A percentile compares a stretch with the other conserved stretches of the same genome.
Conservation (phyloP, 2,113 vertebrate species). For the Labrus mixtus region DNA sequence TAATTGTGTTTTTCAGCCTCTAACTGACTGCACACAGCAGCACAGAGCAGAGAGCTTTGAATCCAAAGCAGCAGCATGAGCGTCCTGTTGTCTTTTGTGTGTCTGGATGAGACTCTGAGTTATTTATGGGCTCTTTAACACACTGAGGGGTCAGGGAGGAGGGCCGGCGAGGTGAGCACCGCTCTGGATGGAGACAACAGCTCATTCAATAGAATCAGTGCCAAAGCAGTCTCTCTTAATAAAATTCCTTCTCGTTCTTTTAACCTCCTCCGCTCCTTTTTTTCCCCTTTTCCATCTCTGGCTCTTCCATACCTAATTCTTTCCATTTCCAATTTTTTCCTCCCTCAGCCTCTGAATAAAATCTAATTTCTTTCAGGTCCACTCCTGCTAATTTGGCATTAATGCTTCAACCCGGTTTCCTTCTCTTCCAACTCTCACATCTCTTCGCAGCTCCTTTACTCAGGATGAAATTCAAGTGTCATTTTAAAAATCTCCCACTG, state of each 20-base stretch:
- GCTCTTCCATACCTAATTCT: constrained; percentile 7
- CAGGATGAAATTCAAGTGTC: constrained; percentile 43
- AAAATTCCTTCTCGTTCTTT: constrained; percentile 39
- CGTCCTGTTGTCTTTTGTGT: constrained; percentile 64
- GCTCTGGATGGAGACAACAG: constrained; percentile 11
- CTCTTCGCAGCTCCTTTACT: constrained; percentile 49
- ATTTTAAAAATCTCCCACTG: constrained; percentile 68
- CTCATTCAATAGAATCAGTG: constrained; percentile 31
- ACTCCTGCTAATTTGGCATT: constrained; percentile 71
- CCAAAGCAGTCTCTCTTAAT: constrained; percentile 23
- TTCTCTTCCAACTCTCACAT: constrained; percentile 35
- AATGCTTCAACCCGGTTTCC: constrained; percentile 49
- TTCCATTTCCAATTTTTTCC: constrained; percentile 52
- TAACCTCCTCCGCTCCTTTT: not conserved
- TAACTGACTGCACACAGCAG: constrained; percentile 34
- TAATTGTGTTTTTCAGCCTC: constrained; percentile 70
- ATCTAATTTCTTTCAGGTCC: constrained; percentile 71
- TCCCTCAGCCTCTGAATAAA: constrained; percentile 57
- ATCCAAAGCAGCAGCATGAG: constrained; percentile 38
- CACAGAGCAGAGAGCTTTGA: constrained; percentile 34
- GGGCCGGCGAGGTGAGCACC: constrained; percentile 46
- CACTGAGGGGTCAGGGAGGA: constrained; percentile 35
- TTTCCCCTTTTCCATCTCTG: not conserved
- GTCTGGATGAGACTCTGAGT: constrained; percentile 38
- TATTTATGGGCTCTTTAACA: constrained; percentile 72